phyloP scores from a whole-genome alignment of 2,113 vertebrate genomes.

The Noturus placidus region DNA sequence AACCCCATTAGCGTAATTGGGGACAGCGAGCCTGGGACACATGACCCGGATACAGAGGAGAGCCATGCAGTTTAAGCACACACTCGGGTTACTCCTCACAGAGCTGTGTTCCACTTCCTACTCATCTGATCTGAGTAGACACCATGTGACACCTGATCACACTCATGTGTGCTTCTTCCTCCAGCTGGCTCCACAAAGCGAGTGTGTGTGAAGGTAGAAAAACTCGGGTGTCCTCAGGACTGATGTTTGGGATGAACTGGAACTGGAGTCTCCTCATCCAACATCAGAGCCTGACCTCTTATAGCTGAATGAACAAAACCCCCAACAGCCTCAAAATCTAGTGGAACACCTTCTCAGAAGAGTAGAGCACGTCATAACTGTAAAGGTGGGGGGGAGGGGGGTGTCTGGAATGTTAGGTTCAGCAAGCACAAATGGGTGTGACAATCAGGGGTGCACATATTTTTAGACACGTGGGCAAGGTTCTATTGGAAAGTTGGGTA shows the following conservation, averaged over 20 bases:
- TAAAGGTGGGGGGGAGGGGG: no score
- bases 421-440: neutral
- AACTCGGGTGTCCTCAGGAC: neutral
- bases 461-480: neutral
- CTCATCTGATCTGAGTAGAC: neutral
- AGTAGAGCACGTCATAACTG: neutral
- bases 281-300: neutral
- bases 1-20: conserved; percentile 52
- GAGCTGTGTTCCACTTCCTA: neutral
- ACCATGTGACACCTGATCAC: neutral
- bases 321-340: neutral
- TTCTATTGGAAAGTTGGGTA: no score
- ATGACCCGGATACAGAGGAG: conserved; percentile 7
- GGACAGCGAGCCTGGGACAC: conserved; percentile 38
- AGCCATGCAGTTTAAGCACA: neutral
- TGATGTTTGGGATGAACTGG: neutral
- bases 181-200: neutral
- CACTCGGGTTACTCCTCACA: neutral
- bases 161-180: neutral
- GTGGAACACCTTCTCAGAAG: neutral
- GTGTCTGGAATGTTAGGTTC: neutral
- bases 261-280: neutral
- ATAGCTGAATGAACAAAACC: neutral
- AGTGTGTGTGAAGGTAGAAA: neutral
- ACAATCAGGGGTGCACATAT: neutral